These are phyloP conservation scores for Tubulanus polymorphus DNA, from an alignment of 2,888 invertebrate genomes.

Conservation along the genomic window DNA sequence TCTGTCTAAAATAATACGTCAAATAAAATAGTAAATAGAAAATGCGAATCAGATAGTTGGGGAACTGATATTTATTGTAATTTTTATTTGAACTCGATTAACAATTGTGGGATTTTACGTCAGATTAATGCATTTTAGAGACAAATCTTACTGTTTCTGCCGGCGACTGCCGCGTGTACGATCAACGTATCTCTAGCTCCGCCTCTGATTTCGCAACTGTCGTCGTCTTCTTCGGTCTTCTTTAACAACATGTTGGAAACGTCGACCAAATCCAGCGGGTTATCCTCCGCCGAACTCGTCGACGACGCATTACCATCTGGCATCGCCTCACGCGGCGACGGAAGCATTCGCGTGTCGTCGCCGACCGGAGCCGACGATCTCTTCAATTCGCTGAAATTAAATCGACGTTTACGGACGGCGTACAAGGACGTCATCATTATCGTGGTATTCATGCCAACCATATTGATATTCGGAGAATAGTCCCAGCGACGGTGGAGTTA, in stretches of 20 bases:
- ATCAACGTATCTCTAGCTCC: constrained; percentile 91
- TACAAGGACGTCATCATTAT: too few relatives aligned
- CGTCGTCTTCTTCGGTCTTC: constrained; percentile 57
- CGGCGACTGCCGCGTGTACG: constrained; percentile 92
- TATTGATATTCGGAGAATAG: too few relatives aligned
- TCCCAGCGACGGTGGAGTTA: too few relatives aligned
- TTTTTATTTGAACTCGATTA: too few relatives aligned
- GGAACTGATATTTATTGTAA: too few relatives aligned
- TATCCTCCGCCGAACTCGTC: neutral
- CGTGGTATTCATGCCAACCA: too few relatives aligned
- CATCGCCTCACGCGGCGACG: neutral
- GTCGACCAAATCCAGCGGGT: constrained; percentile 70
- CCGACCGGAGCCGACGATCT: constrained; percentile 34
- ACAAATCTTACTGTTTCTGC: constrained; percentile 64
- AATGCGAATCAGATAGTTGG: too few relatives aligned
- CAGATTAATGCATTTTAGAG: too few relatives aligned
- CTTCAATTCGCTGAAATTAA: constrained; percentile 30
- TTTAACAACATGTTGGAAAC: constrained; percentile 67
- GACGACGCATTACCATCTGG: neutral
- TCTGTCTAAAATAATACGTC: too few relatives aligned
- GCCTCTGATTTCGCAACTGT: constrained; percentile 71
- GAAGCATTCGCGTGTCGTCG: too few relatives aligned
- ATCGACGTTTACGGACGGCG: neutral
- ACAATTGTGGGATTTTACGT: too few relatives aligned
- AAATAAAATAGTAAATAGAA: too few relatives aligned